A percentile compares a stretch with the other conserved stretches of the same genome.
phyloP scores from a whole-genome alignment of 2,797 vertebrate genomes.

The Amblyraja radiata region DNA sequence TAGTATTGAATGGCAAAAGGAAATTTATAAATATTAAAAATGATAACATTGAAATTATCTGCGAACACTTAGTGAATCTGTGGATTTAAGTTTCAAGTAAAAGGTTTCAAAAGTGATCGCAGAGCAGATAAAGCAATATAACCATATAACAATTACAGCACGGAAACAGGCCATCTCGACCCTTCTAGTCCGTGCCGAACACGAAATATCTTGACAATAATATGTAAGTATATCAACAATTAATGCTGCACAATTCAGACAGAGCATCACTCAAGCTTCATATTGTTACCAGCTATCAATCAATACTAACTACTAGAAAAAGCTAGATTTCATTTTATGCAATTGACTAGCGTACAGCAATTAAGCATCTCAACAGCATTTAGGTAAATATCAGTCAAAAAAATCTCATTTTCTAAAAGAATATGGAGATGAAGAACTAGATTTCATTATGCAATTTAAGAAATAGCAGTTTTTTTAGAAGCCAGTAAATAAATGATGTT shows the following conservation, averaged over 20 bases:
- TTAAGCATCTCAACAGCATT: background rate
- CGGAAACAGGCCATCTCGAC: too few species aligned
- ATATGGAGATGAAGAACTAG: background rate
- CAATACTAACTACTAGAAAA: background rate
- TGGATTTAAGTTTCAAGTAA: background rate
- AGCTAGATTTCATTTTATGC: background rate
- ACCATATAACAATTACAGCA: too few species aligned
- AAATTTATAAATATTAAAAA: background rate
- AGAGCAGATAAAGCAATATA: background rate
- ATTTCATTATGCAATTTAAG: background rate
- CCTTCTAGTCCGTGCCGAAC: too few species aligned
- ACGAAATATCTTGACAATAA: background rate
- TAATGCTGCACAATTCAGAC: background rate
- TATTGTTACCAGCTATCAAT: background rate
- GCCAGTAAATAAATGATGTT: background rate
- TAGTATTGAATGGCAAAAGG: background rate
- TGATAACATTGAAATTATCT: background rate
- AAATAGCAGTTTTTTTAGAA: background rate
- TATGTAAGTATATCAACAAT: background rate
- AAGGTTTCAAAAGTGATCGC: background rate
- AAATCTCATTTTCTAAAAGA: conserved; percentile 3
- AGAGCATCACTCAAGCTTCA: background rate
- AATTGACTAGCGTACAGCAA: background rate
- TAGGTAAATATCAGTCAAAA: background rate
- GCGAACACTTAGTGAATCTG: too few species aligned